Evolutionary conservation across 2,888 invertebrate genomes (phyloP).

Genomic region (Hartigia nigra): DNA sequence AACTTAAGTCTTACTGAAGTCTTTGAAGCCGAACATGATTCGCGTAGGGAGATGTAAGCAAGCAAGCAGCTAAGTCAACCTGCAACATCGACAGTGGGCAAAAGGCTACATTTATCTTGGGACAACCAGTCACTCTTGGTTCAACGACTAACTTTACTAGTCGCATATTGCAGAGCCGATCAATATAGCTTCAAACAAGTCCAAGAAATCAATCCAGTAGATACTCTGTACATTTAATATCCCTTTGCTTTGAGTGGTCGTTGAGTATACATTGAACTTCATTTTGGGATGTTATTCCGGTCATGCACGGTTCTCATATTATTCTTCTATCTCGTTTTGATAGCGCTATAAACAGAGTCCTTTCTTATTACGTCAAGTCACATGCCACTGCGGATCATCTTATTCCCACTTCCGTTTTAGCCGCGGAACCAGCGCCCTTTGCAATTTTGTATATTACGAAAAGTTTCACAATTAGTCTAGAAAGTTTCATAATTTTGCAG

Average conservation of each 20-base stretch:
- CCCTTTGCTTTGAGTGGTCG: background rate
- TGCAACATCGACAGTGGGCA: background rate
- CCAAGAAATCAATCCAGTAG: background rate
- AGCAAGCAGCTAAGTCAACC: background rate
- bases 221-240: background rate
- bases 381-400: conserved; percentile 22
- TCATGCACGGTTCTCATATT: background rate
- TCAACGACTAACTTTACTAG: background rate
- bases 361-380: conserved; percentile 33
- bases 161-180: background rate
- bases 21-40: conserved; percentile 11
- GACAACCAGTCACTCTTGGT: background rate
- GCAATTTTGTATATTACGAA: conserved; percentile 53
- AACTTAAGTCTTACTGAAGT: conserved; percentile 34
- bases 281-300: background rate
- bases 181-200: background rate
- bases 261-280: background rate
- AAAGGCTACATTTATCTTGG: background rate
- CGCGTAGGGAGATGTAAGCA: background rate
- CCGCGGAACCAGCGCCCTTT: conserved; percentile 20
- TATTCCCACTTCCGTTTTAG: conserved; percentile 12
- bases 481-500: conserved; percentile 61
- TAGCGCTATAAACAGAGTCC: background rate
- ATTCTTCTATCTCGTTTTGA: background rate
- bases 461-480: conserved; percentile 62